Base-by-base conservation (phyloP, 2,797 vertebrate species). In the Petrocephalus schoutedeni region DNA sequence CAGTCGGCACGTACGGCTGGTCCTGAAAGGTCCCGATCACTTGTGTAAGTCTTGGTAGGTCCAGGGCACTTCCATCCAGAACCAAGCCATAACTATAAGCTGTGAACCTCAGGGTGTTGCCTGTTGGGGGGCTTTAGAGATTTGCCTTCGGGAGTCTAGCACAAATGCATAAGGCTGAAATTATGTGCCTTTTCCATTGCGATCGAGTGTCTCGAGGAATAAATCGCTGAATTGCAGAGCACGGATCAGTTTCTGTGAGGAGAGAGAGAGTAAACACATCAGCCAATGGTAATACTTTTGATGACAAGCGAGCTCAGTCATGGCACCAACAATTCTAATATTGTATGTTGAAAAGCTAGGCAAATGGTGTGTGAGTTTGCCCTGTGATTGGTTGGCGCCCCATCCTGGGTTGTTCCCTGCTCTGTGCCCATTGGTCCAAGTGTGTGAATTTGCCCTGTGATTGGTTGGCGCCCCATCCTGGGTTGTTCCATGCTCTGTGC, bases 21-120 rank as follows among this genome's bases (percentile, higher is more conserved):
- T 98, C 89, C 95, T 99, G 92, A 99, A 98, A 96, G 98, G 98
- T 92, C 96, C 96, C 0, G 97, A 97, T 96, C 98, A 98, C 95
- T 97, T 99, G 95, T 97, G 98, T 99, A 96, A 99, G 98, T 98
- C 95, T 93, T 95, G 95, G 95, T 96, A 96, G 95, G 96, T 96
- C 93, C 93, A 93, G 95, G 95, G 94, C 93, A 91, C 92, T 94
- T 93, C 93, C 92, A 92, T 94, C 92, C 90, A 93, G 92, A 94
- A 91, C 86, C 90, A 89, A 87, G 89, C 16, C 88, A 7, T 67
- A 85, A 21, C 80, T 32, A 4, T 53, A 58, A 58, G 87, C 21
- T 59, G 23, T 21, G 28, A 58, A 54, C 80, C 51, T 64, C 51
- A 8, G 14, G 19, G n/a, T 84, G 12, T 9, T 74, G 53, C 49